Evolutionary conservation across 2,113 vertebrate species (phyloP).

Genomic region (Trachemys scripta): DNA sequence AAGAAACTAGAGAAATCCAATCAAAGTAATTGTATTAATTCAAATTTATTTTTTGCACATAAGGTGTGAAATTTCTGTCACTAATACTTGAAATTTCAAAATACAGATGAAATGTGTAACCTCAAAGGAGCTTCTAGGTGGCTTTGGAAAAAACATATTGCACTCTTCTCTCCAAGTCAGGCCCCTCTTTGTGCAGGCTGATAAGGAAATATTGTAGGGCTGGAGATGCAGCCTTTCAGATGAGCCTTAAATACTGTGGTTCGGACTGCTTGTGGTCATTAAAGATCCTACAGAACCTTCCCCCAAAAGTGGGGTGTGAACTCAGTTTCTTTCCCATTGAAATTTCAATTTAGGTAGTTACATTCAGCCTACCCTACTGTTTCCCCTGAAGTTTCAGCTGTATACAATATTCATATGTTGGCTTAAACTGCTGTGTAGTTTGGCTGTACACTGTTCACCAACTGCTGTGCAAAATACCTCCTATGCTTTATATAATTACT

Average conservation of each 20-base stretch:
- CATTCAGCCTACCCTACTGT: not conserved
- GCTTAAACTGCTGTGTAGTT: not conserved
- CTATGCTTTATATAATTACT: not conserved
- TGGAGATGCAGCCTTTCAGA: not conserved
- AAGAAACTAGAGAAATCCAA: not conserved
- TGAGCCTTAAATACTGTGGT: not conserved
- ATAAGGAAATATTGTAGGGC: not conserved
- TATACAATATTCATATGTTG: not conserved
- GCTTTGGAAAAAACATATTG: not conserved
- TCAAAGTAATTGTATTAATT: not conserved
- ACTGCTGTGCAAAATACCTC: rapidly evolving
- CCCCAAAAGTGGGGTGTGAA: not conserved
- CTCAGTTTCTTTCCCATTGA: not conserved
- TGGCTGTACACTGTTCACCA: rapidly evolving
- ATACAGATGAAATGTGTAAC: not conserved
- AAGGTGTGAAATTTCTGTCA: not conserved
- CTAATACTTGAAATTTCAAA: not conserved
- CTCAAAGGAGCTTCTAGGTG: not conserved
- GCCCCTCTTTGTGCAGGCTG: not conserved
- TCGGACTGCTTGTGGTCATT: not conserved
- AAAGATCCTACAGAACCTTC: not conserved
- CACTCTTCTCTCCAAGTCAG: not conserved
- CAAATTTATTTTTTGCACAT: not conserved
- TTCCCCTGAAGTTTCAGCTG: not conserved
- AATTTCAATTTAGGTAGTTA: not conserved